These are phyloP conservation scores for Allacma fusca DNA, from an alignment of 2,888 invertebrate genomes.

Conservation along the genomic window DNA sequence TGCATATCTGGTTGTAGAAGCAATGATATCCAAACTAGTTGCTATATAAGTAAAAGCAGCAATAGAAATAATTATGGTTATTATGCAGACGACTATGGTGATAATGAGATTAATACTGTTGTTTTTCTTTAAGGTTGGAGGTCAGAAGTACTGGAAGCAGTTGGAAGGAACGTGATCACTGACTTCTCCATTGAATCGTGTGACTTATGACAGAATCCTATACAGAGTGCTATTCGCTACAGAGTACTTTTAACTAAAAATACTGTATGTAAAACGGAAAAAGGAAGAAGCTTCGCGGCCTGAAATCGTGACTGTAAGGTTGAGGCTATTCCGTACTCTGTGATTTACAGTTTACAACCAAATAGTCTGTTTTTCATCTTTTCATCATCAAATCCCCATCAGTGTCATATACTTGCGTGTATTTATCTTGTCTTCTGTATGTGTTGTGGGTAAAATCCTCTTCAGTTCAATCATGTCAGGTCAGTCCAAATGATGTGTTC, in stretches of 20 bases:
- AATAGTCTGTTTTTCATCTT: slow-evolving; percentile 10
- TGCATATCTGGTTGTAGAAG: too few species aligned
- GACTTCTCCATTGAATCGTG: neutral
- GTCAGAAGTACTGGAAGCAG: neutral
- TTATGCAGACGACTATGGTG: too few species aligned
- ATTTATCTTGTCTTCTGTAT: slow-evolving; percentile 7
- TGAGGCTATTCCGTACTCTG: too few species aligned
- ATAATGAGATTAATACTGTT: too few species aligned
- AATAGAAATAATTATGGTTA: too few species aligned
- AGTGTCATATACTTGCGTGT: neutral
- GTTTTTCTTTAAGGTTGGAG: slow-evolving; percentile 19
- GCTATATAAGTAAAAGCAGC: too few species aligned
- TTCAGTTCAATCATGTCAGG: slow-evolving; percentile 18
- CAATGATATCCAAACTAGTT: too few species aligned
- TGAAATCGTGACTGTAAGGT: neutral
- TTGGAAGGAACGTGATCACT: slow-evolving; percentile 13
- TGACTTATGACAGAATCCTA: too few species aligned
- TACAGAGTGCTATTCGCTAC: neutral
- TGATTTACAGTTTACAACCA: neutral
- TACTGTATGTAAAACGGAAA: neutral
- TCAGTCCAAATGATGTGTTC: slow-evolving; percentile 9
- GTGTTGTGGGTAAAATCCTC: slow-evolving; percentile 24
- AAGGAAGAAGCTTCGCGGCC: slow-evolving; percentile 4
- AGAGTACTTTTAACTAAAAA: neutral
- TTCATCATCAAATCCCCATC: neutral